Evolutionary conservation across 2,888 invertebrate genomes (phyloP).

Genomic region (Ochropacha duplaris): DNA sequence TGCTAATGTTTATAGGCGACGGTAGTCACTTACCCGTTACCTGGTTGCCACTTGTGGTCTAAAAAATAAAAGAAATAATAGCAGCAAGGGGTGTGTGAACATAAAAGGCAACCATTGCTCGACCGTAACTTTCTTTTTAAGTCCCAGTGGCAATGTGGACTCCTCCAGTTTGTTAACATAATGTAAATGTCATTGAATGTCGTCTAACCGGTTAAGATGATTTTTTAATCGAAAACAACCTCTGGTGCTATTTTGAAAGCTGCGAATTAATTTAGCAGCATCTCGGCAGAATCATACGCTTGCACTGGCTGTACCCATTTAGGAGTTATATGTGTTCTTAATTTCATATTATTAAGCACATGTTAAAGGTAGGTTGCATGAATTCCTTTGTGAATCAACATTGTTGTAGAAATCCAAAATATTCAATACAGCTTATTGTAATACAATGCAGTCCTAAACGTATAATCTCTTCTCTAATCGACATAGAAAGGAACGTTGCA

Average conservation of each 20-base stretch:
- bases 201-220: slow-evolving; percentile 62
- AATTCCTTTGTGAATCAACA: not conserved
- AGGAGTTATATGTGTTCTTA: no score
- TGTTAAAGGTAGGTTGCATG: no score
- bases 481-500: slow-evolving; percentile 44
- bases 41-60: no score
- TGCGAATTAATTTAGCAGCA: slow-evolving; percentile 49
- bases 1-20: no score
- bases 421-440: slow-evolving; percentile 23
- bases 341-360: no score
- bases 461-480: slow-evolving; percentile 22
- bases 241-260: slow-evolving; percentile 61
- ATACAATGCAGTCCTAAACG: slow-evolving; percentile 16
- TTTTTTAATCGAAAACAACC: slow-evolving; percentile 53
- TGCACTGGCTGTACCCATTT: slow-evolving; percentile 22
- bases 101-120: slow-evolving; percentile 12
- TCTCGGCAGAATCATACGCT: slow-evolving; percentile 25
- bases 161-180: slow-evolving; percentile 68
- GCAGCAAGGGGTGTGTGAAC: slow-evolving; percentile 2
- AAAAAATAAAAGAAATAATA: not conserved
- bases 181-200: slow-evolving; percentile 75
- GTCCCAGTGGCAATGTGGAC: slow-evolving; percentile 51
- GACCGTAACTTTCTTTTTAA: slow-evolving; percentile 65
- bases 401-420: not conserved
- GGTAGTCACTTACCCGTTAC: no score